A percentile compares a stretch with the other conserved stretches of the same genome.
Conservation (phyloP, 2,797 vertebrate genomes). For the Ciconia nigra region DNA sequence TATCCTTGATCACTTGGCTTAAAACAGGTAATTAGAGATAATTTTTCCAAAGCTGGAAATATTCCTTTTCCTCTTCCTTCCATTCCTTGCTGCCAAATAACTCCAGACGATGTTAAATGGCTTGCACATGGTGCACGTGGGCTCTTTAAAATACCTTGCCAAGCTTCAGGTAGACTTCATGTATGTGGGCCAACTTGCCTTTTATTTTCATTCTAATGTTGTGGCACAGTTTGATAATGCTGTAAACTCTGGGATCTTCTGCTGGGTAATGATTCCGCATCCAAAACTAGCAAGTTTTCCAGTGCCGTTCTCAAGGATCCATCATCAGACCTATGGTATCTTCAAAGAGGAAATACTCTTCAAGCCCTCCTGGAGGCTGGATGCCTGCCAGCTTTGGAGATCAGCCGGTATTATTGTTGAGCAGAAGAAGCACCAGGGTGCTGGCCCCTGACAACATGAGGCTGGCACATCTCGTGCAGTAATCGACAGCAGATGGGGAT, state of each 20-base stretch:
- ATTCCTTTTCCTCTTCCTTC: background rate
- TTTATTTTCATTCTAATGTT: background rate
- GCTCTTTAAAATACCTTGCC: background rate
- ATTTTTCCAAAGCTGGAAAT: background rate
- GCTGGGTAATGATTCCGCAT: background rate
- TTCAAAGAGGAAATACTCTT: background rate
- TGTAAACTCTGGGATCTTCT: background rate
- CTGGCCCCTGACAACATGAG: background rate
- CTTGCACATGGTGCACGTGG: background rate
- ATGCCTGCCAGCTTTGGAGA: background rate
- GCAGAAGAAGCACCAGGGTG: background rate
- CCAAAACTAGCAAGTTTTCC: background rate
- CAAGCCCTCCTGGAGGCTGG: background rate
- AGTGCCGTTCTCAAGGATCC: background rate
- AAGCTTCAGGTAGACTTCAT: background rate
- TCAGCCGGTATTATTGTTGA: background rate
- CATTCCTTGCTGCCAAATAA: background rate
- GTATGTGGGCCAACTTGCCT: background rate
- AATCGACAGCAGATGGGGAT: background rate
- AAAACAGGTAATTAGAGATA: background rate
- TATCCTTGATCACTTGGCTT: background rate
- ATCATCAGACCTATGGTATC: accelerated
- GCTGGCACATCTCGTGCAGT: background rate
- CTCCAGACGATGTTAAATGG: background rate
- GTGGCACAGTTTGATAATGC: background rate